These are phyloP conservation scores for Sturnus vulgaris DNA, from an alignment of 2,113 vertebrate genomes.

Conservation along the genomic window DNA sequence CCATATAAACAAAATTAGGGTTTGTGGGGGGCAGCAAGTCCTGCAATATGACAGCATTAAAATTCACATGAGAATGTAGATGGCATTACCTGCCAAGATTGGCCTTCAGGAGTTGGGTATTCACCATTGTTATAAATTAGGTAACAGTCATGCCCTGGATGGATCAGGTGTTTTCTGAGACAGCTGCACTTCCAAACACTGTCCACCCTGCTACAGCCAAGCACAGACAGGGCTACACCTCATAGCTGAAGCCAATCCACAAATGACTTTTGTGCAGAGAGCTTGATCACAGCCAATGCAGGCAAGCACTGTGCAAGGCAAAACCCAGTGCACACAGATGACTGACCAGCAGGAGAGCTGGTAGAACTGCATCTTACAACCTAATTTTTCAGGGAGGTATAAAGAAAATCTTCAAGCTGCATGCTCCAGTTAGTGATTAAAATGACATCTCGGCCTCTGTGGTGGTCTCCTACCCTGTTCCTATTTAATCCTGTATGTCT, in stretches of 20 bases:
- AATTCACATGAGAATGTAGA: neutral
- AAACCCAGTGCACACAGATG: neutral
- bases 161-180: neutral
- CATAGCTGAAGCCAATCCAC: neutral
- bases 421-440: neutral
- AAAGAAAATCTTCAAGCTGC: neutral
- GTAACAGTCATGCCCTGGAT: neutral
- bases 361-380: neutral
- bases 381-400: neutral
- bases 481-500: neutral
- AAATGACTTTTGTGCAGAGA: neutral
- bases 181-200: neutral
- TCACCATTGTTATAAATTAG: neutral
- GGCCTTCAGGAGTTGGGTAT: neutral
- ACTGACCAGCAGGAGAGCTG: neutral
- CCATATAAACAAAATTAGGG: neutral
- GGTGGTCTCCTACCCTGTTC: neutral
- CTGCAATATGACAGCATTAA: neutral
- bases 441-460: neutral
- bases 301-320: neutral
- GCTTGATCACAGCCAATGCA: neutral
- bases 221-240: neutral
- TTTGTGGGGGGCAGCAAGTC: neutral
- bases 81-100: neutral
- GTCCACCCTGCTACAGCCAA: neutral